Base-by-base conservation (phyloP, 2,113 vertebrate genomes). In the Vidua chalybeata region DNA sequence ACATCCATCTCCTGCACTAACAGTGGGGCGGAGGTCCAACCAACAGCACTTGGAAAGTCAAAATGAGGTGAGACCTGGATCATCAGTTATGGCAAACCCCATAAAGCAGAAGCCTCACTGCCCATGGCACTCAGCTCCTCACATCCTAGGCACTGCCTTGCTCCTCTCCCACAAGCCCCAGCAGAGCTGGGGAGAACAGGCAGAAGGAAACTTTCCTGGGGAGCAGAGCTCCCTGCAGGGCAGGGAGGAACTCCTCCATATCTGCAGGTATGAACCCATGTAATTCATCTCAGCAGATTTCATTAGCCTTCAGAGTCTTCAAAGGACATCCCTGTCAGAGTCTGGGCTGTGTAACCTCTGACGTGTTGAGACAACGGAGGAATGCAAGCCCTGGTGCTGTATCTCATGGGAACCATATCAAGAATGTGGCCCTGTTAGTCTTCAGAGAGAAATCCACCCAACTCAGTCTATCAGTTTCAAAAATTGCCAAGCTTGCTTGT, bases 391-490 rank as follows among this genome's bases (percentile, higher is more conserved):
- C 76, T 52, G 56, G 63, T 77, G 72, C 43, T 71, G 2, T 64
- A 83, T 69, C 90, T 88, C 55, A 66, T 31, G 68, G 90, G 77
- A 96, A 87, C 55, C 0, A 0, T 4, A 84, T 10, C 80, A 94
- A 94, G 83, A 94, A 95, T 86, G 83, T 28, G 52, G 79, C 48
- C 68, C 55, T 69, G 63, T 84, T 69, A 88, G 31, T 67, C 71
- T 82, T 79, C 52, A 87, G 68, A 82, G 45, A 41, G 30, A 89
- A 95, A 87, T 79, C 19, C 62, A 64, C 62, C 39, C 72, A 59
- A 28, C 10, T 55, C 21, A 18, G 24, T 20, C 75, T 54, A 73
- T 14, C 33, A 24, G 27, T 17, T 84, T 56, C 48, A 62, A 59
- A 88, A 80, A 77, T 5, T 68, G 39, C 61, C 81, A 69, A n/a